Evolutionary conservation across 2,113 vertebrate genomes (phyloP).

Genomic region (Tretioscincus oriximinensis): DNA sequence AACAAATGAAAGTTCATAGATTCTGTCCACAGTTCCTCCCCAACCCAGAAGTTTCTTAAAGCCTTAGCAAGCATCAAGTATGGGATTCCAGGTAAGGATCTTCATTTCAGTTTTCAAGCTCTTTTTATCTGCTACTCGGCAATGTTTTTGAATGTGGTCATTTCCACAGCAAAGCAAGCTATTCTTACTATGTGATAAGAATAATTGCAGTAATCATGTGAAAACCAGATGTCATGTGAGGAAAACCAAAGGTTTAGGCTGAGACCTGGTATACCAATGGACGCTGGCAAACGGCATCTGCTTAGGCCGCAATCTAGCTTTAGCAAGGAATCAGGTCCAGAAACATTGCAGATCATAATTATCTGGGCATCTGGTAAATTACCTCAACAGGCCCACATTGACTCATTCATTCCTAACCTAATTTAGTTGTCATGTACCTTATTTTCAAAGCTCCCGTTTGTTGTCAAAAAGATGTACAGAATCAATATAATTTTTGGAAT

Average conservation of each 20-base stretch:
- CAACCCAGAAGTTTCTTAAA: too few relatives aligned
- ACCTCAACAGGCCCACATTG: neutral
- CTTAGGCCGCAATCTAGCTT: neutral
- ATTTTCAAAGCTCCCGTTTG: neutral
- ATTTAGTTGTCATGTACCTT: neutral
- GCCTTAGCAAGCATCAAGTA: neutral
- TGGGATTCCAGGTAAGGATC: neutral
- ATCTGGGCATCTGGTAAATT: neutral
- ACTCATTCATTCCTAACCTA: neutral
- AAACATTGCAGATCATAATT: neutral
- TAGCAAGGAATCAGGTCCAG: neutral
- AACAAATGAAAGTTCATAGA: too few relatives aligned
- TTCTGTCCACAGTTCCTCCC: too few relatives aligned
- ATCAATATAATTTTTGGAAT: neutral
- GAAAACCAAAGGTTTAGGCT: neutral
- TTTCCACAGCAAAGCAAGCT: neutral
- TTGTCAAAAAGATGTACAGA: neutral
- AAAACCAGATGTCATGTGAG: neutral
- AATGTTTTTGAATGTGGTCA: neutral
- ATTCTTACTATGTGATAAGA: too few relatives aligned
- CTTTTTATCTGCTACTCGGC: neutral
- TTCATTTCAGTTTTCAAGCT: neutral
- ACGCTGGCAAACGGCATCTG: neutral
- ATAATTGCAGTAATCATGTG: neutral
- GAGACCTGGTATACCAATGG: neutral